Percentiles rank a stretch among this genome's conserved stretches.
These are phyloP conservation scores for Sinotaia quadrata DNA, from an alignment of 2,888 invertebrate species.

Conservation along the genomic window DNA sequence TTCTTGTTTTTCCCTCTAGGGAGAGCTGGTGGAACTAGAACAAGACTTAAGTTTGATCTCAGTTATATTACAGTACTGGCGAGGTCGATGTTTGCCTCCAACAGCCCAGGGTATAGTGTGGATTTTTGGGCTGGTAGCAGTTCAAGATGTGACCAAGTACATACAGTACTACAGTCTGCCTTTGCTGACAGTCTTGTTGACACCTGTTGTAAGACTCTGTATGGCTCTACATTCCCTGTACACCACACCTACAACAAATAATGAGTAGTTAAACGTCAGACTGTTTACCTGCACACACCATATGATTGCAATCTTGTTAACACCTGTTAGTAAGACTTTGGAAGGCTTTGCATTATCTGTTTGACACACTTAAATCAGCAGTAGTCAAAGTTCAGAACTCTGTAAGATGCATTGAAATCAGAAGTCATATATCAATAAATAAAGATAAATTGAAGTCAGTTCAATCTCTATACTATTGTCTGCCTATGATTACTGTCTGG, in stretches of 20 bases:
- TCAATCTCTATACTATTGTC: too few species aligned
- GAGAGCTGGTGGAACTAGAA: slow-evolving; percentile 49
- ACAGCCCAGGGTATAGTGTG: slow-evolving; percentile 55
- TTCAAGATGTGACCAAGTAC: slow-evolving; percentile 64
- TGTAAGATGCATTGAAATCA: too few species aligned
- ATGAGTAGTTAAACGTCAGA: too few species aligned
- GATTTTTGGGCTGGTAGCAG: slow-evolving; percentile 58
- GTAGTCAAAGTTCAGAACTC: too few species aligned
- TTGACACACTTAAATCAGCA: too few species aligned
- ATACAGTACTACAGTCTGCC: slow-evolving; percentile 68
- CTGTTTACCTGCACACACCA: too few species aligned
- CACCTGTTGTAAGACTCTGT: slow-evolving; percentile 61
- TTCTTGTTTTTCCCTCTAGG: slow-evolving; percentile 46
- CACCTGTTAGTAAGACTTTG: too few species aligned
- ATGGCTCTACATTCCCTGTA: slow-evolving; percentile 57
- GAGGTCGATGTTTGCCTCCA: slow-evolving; percentile 58
- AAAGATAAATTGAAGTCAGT: too few species aligned
- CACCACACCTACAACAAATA: slow-evolving; percentile 13
- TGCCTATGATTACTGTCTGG: too few species aligned
- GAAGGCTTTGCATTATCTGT: too few species aligned
- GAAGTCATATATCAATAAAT: too few species aligned
- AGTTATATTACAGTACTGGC: slow-evolving; percentile 61
- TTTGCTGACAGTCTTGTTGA: slow-evolving; percentile 60
- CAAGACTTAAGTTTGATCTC: slow-evolving; percentile 49
- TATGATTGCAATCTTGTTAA: too few species aligned